Conservation (phyloP, 2,888 invertebrate genomes). For the Oxyteleia sp. region DNA sequence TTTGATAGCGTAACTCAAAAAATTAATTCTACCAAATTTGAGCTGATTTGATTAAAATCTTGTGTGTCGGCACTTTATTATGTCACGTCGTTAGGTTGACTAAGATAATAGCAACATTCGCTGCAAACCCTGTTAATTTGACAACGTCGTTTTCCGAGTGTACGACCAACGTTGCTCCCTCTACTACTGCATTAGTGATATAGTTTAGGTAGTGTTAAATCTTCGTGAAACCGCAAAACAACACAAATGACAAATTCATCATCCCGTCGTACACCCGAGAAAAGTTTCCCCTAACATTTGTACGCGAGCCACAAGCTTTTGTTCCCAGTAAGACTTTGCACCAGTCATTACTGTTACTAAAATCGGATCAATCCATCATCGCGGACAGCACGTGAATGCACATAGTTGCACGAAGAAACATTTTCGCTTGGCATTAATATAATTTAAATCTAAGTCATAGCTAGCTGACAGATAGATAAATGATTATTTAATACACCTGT, state of each 20-base stretch:
- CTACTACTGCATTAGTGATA: not conserved
- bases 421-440: not conserved
- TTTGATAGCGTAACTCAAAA: too few species aligned
- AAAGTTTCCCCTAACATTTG: conserved; percentile 28
- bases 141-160: conserved; percentile 5
- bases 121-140: not conserved
- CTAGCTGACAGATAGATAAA: conserved; percentile 20
- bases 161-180: not conserved
- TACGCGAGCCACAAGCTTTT: conserved; percentile 39
- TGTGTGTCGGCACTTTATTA: not conserved
- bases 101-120: not conserved
- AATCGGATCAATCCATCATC: conserved; percentile 66
- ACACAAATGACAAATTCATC: conserved; percentile 39
- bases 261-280: conserved; percentile 11
- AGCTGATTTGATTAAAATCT: too few species aligned
- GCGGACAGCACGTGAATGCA: conserved; percentile 37
- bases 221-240: conserved; percentile 11
- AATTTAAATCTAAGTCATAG: conserved; percentile 38
- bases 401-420: not conserved
- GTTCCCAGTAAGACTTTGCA: conserved; percentile 30
- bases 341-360: conserved; percentile 47
- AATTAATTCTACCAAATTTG: too few species aligned
- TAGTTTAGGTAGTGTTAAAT: conserved; percentile 22
- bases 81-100: not conserved
- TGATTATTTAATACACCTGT: conserved; percentile 33